A percentile compares a stretch with the other conserved stretches of the same genome.
phyloP scores from a whole-genome alignment of 1,140 invertebrate genomes.

The Copidosoma floridanum region DNA sequence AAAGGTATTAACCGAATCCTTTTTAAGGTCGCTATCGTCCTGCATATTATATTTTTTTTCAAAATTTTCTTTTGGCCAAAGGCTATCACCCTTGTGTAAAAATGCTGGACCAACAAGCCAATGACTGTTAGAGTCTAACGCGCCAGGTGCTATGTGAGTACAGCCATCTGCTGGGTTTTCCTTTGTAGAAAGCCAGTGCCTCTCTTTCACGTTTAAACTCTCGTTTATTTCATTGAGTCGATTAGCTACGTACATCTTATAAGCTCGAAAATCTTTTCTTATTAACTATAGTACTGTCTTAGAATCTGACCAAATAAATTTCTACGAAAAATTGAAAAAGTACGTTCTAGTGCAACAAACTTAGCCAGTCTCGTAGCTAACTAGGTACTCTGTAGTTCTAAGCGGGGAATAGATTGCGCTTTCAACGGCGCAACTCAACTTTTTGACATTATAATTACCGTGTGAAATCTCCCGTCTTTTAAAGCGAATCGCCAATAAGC shows the following conservation, averaged over 20 bases:
- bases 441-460: neutral
- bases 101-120: neutral
- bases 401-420: constrained; percentile 22
- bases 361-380: neutral
- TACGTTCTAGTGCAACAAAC: neutral
- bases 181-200: neutral
- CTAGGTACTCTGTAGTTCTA: constrained; percentile 29
- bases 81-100: neutral
- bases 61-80: neutral
- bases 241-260: neutral
- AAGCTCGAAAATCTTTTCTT: neutral
- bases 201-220: neutral
- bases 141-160: neutral
- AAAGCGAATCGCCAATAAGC: neutral
- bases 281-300: constrained; percentile 3
- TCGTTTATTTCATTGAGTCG: neutral
- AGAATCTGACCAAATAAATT: constrained; percentile 21
- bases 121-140: neutral
- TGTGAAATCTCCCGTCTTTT: neutral
- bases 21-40: too few relatives aligned
- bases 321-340: neutral
- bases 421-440: constrained; percentile 22
- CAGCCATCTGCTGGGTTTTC: neutral
- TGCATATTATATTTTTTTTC: too few relatives aligned
- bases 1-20: too few relatives aligned